Evolutionary conservation across 2,113 vertebrate species (phyloP), one percentile per base, ranked within the genome.

Genomic region (Illadopsis cleaveri): DNA sequence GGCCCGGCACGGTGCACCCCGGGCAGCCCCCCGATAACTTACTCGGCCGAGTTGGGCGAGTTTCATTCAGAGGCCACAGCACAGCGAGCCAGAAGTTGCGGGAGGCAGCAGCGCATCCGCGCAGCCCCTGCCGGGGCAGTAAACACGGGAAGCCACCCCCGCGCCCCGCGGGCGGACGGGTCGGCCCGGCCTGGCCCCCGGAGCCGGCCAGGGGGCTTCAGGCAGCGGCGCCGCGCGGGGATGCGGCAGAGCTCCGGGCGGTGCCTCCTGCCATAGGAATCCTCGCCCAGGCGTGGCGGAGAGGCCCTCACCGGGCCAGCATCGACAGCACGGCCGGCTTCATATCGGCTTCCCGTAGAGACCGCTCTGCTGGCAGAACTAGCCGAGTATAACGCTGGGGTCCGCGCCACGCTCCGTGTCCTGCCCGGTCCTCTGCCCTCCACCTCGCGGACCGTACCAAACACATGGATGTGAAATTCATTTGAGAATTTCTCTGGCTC

Each of bases 51-150:
- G 80, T 28, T 77, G 92, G 77, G 85, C 65, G 77, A 86, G 54
- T 71, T 94, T 91, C 96, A 71, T 79, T 77, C 91, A 81, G 94
- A 97, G 97, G 96, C 97, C 98, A 76, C 42, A 50, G 53, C 93
- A 42, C 58, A 69, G 94, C 60, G 35, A 91, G 48, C 53, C 73
- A 89, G 91, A 97, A 98, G 97, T 98, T 98, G 92, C 91, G 92
- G 71, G 88, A 76, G 84, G 95, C 89, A 33, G 37, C 62, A 45
- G 89, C 62, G 88, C 91, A 83, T 66, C 75, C 65, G 87, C 80
- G 47, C 91, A 77, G 82, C 85, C 89, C 87, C 51, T 48, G 53
- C 25, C 54, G 82, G 44, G 25, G 81, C 42, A 71, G 92, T 93
- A 94, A 94, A 96, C 91, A 91, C 48, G 65, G 61, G 76, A 73